Base-by-base conservation (phyloP, 2,113 vertebrate species). In the Solea solea region DNA sequence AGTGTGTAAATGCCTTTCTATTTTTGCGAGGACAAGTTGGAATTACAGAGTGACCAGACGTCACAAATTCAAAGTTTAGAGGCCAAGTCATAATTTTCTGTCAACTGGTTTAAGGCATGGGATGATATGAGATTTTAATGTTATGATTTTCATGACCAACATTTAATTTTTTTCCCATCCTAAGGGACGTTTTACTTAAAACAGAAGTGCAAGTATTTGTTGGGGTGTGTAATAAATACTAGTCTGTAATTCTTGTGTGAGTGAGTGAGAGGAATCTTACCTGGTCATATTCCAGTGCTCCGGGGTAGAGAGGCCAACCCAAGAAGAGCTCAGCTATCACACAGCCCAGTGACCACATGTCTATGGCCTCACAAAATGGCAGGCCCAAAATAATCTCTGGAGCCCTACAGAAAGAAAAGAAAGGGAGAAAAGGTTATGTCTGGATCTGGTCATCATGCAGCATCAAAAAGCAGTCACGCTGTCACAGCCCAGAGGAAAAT, bases 331-430 rank as follows among this genome's bases (percentile, higher is more conserved):
- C 62, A 16, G 62, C 62, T 51, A 64, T 64, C 48, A 64, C 62
- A 21, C 62, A 64, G 62, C 62, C 62, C 48, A 64, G 62, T 21
- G 62, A 64, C 62, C 62, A 64, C 62, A 64, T 64, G 62, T 64
- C 62, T 4, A 64, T 64, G 62, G 62, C 62, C 62, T 64, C 62
- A 6, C 62, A 64, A 41, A 64, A 64, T 14, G 62, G 62, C 62
- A 64, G 39, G 1, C 62, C 62, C 62, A 64, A 52, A 64, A 64
- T 64, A 52, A 64, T 64, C 62, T 64, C 62, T 14, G 62, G 62
- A 25, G 62, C 62, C 28, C 62, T 64, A 34, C 3, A 9, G 49
- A 10, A 34, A 52, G 62, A 42, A 46, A 14, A 42, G 21, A 21
- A 52, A n/a, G 25, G 27, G 44, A n/a, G 21, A 3, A 41, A 64